Evolutionary conservation across 2,888 invertebrate species (phyloP).

Genomic region (Napeogenes inachia): DNA sequence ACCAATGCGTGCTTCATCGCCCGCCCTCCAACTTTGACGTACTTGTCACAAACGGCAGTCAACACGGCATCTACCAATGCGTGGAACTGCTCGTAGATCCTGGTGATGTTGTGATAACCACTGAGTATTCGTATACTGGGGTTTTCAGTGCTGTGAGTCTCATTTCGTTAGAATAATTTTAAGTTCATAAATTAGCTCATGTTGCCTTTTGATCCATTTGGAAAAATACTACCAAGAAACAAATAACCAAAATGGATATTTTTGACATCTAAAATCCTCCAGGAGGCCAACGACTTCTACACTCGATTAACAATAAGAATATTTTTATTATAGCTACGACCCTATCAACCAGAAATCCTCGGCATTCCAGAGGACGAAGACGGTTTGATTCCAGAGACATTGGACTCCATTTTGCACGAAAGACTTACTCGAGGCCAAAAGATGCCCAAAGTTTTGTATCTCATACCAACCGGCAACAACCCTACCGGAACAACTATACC

Average conservation of each 20-base stretch:
- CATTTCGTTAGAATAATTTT: background rate
- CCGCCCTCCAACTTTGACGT: constrained; percentile 81
- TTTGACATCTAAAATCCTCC: too few relatives aligned
- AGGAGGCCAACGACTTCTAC: too few relatives aligned
- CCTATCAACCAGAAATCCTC: constrained; percentile 80
- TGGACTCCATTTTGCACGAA: constrained; percentile 76
- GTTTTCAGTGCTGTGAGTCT: constrained; percentile 80
- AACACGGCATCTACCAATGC: constrained; percentile 86
- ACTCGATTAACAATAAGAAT: background rate
- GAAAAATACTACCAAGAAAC: too few relatives aligned
- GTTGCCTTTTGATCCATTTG: too few relatives aligned
- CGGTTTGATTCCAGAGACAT: constrained; percentile 80
- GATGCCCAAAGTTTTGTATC: constrained; percentile 85
- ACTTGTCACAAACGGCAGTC: constrained; percentile 84
- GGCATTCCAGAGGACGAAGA: constrained; percentile 83
- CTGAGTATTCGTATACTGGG: constrained; percentile 84
- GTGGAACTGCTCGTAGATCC: constrained; percentile 83
- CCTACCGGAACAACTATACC: constrained; percentile 85
- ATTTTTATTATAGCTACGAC: constrained; percentile 77
- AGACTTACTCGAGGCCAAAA: constrained; percentile 59
- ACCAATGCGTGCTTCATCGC: constrained; percentile 80
- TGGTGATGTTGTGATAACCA: constrained; percentile 83
- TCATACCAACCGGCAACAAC: constrained; percentile 87
- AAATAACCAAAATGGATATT: too few relatives aligned
- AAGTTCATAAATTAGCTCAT: background rate